Conservation (phyloP, 2,113 vertebrate genomes). For the Psettodes erumei region DNA sequence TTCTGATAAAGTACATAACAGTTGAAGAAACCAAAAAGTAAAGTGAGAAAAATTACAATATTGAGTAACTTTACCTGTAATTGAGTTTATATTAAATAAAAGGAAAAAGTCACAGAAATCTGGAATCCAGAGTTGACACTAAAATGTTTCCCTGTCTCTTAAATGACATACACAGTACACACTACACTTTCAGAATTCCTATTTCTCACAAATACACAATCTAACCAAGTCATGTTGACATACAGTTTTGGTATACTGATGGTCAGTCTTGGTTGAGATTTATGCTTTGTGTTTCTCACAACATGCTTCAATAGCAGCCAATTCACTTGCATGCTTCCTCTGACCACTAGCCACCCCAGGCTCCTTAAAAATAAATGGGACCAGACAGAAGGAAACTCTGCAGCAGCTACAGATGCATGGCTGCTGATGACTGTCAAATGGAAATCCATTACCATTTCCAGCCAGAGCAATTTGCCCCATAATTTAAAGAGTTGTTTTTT, state of each 20-base stretch:
- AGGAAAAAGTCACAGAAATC: neutral
- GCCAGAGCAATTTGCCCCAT: constrained; percentile 42
- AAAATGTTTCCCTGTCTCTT: neutral
- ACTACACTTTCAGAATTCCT: neutral
- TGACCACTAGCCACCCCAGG: neutral
- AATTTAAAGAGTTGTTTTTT: constrained; percentile 68
- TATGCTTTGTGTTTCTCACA: neutral
- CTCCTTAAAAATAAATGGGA: neutral
- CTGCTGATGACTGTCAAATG: constrained; percentile 27
- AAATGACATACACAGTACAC: neutral
- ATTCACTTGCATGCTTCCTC: neutral
- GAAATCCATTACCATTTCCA: constrained; percentile 37
- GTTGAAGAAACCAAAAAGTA: neutral
- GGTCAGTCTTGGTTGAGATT: neutral
- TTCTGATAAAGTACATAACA: constrained; percentile 14
- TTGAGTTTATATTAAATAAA: constrained; percentile 1
- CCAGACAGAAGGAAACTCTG: constrained; percentile 10
- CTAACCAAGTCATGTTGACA: constrained; percentile 7
- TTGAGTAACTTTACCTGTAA: neutral
- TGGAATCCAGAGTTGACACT: neutral
- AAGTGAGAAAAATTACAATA: constrained; percentile 29
- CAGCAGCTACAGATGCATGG: neutral
- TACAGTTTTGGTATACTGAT: neutral
- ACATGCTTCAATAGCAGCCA: neutral
- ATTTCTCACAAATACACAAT: neutral